phyloP scores from a whole-genome alignment of 2,797 vertebrate genomes.

The Cottoperca gobio region DNA sequence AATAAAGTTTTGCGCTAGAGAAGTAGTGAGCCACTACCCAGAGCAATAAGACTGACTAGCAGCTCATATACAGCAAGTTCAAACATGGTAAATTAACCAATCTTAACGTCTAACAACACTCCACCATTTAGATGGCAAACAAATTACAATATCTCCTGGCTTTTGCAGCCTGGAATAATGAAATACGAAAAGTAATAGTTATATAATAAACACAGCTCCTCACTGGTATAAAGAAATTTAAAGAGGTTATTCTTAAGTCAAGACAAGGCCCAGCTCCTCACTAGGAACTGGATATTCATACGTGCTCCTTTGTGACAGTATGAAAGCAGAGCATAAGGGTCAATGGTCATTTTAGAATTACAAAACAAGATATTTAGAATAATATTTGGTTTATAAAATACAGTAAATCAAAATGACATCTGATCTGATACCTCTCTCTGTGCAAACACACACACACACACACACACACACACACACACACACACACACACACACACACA shows the following conservation, averaged over 20 bases:
- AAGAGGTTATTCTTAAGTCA: neutral
- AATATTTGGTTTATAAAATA: conserved; percentile 10
- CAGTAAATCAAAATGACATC: conserved; percentile 30
- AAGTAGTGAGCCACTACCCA: neutral
- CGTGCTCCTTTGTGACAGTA: neutral
- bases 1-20: neutral
- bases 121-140: neutral
- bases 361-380: neutral
- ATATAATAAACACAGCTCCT: neutral
- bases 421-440: conserved; percentile 20
- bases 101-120: neutral
- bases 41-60: neutral
- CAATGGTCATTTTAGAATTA: neutral
- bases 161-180: neutral
- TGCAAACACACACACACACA: conserved; percentile 6
- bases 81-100: neutral
- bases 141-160: neutral
- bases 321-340: neutral
- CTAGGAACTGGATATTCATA: neutral
- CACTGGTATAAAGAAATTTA: neutral
- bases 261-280: neutral
- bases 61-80: neutral
- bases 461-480: too few relatives aligned
- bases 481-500: too few relatives aligned
- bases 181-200: too few relatives aligned